Percentiles rank a stretch among this genome's conserved stretches.
Evolutionary conservation across 2,797 vertebrate species (phyloP).

Genomic region (Eulemur coronatus): DNA sequence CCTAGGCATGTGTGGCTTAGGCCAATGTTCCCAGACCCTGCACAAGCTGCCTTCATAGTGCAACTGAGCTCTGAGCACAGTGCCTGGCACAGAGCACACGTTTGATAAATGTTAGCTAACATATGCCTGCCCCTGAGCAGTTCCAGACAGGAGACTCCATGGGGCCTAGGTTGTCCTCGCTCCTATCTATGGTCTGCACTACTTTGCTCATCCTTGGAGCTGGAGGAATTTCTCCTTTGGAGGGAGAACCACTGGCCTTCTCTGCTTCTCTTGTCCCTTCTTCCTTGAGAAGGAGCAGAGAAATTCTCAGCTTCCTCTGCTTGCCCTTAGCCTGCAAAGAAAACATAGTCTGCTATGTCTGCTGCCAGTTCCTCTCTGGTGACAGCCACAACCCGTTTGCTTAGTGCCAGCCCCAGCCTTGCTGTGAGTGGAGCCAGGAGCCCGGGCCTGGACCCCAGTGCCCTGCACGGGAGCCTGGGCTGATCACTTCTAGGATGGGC

Average conservation of each 20-base stretch:
- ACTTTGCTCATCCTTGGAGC: background rate
- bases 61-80: background rate
- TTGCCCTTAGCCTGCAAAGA: conserved; percentile 71
- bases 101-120: background rate
- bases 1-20: background rate
- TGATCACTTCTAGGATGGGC: background rate
- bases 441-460: background rate
- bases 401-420: conserved; percentile 38
- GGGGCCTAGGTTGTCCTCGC: background rate
- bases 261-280: background rate
- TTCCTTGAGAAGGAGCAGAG: conserved; percentile 32
- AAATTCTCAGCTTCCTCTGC: conserved; percentile 76
- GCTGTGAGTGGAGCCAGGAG: background rate
- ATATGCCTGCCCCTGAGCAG: background rate
- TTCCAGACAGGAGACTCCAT: background rate
- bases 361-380: conserved; percentile 66
- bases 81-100: background rate
- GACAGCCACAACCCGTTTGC: conserved; percentile 66
- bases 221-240: background rate
- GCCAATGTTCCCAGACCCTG: background rate
- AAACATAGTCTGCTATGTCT: conserved; percentile 74
- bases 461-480: background rate
- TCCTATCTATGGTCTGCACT: background rate
- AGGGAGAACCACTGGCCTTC: background rate
- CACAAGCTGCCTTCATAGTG: background rate